Conservation (phyloP, 2,888 invertebrate genomes). For the Vanessa cardui region DNA sequence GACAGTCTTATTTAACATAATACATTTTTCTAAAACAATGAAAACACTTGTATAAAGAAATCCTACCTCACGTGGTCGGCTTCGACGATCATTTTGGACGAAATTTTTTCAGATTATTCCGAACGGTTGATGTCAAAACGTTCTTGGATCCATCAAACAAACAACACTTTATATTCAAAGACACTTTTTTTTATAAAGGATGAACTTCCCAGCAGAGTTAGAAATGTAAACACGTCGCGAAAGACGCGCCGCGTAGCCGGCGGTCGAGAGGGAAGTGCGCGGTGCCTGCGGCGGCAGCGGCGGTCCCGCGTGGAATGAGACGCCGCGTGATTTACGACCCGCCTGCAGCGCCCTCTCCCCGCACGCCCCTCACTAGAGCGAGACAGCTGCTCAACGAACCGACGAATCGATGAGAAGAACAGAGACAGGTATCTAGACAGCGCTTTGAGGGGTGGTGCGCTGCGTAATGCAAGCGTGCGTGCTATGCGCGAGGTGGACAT, state of each 20-base stretch:
- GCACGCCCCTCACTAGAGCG: constrained; percentile 67
- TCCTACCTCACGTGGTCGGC: constrained; percentile 81
- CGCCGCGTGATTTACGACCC: constrained; percentile 82
- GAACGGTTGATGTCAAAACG: constrained; percentile 59
- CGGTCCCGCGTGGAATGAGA: constrained; percentile 83
- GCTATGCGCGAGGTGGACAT: constrained; percentile 81
- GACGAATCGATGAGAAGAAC: constrained; percentile 49
- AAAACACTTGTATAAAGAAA: constrained; percentile 64
- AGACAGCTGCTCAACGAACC: constrained; percentile 53
- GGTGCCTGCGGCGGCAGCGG: constrained; percentile 80
- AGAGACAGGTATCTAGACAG: constrained; percentile 65
- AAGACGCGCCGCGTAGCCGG: constrained; percentile 78
- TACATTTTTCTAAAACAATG: constrained; percentile 54
- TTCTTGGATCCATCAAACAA: constrained; percentile 76
- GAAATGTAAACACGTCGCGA: constrained; percentile 79
- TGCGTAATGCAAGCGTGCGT: constrained; percentile 83
- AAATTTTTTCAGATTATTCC: constrained; percentile 73
- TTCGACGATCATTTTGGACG: constrained; percentile 80
- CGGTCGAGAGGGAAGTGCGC: constrained; percentile 78
- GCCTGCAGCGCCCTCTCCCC: constrained; percentile 81
- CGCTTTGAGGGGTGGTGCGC: constrained; percentile 77
- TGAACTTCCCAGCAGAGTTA: constrained; percentile 68
- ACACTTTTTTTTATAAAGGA: constrained; percentile 62
- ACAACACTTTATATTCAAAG: constrained; percentile 62
- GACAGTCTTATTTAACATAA: constrained; percentile 24